These are phyloP conservation scores for Probosciger aterrimus DNA, from an alignment of 2,113 vertebrate genomes.

Conservation along the genomic window DNA sequence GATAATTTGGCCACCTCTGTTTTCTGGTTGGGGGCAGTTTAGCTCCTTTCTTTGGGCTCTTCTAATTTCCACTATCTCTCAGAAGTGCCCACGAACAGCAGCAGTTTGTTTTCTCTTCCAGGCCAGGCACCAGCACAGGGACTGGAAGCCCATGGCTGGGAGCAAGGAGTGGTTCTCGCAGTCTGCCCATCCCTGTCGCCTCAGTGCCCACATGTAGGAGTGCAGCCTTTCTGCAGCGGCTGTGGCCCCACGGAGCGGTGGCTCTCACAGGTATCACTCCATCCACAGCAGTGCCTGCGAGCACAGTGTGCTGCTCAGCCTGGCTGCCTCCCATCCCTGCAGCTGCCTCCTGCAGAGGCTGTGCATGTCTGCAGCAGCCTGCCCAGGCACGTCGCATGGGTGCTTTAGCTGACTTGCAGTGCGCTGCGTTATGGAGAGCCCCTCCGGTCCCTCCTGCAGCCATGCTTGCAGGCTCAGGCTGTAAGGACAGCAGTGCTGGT, in stretches of 20 bases:
- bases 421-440: not conserved
- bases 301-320: not conserved
- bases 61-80: not conserved
- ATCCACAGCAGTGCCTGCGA: not conserved
- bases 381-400: not conserved
- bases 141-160: not conserved
- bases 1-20: rapidly evolving
- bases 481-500: not conserved
- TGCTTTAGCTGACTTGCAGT: not conserved
- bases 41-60: not conserved
- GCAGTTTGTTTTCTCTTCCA: not conserved
- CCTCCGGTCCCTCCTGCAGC: not conserved
- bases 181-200: rapidly evolving
- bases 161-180: not conserved
- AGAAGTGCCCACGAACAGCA: not conserved
- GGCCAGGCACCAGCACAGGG: not conserved
- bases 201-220: not conserved
- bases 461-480: not conserved
- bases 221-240: not conserved
- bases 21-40: not conserved
- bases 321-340: not conserved
- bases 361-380: not conserved
- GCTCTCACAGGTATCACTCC: rapidly evolving
- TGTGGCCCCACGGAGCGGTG: rapidly evolving
- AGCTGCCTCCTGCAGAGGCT: not conserved